phyloP scores from a whole-genome alignment of 2,888 invertebrate species.

The Sialis fuliginosa region DNA sequence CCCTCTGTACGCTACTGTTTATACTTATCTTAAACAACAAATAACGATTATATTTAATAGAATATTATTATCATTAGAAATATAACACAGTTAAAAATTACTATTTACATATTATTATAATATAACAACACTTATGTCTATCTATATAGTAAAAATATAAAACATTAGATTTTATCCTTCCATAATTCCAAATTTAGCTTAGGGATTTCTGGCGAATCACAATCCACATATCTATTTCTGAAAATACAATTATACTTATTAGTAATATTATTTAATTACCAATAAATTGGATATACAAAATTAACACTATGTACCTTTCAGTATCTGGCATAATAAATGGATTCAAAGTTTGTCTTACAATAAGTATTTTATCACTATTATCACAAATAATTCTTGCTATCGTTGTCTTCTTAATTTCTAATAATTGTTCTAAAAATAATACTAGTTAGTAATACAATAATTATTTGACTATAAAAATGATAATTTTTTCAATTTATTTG shows the following conservation, averaged over 20 bases:
- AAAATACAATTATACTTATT: slow-evolving; percentile 15
- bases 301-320: slow-evolving; percentile 31
- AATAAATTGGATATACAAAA: background rate
- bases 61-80: too few relatives aligned
- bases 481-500: too few relatives aligned
- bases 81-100: too few relatives aligned
- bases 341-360: slow-evolving; percentile 33
- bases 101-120: too few relatives aligned
- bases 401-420: slow-evolving; percentile 48
- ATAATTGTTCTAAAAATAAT: slow-evolving; percentile 38
- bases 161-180: slow-evolving; percentile 17
- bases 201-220: slow-evolving; percentile 38
- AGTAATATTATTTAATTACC: background rate
- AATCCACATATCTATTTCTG: slow-evolving; percentile 49
- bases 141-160: too few relatives aligned
- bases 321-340: slow-evolving; percentile 42
- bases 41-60: too few relatives aligned
- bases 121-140: too few relatives aligned
- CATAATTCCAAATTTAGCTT: slow-evolving; percentile 43
- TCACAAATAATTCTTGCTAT: slow-evolving; percentile 55
- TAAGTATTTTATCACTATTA: slow-evolving; percentile 48
- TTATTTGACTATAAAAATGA: background rate
- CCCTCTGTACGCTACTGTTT: too few relatives aligned
- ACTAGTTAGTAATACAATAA: slow-evolving; percentile 1
- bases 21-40: too few relatives aligned